These are phyloP conservation scores for Gulo gulo DNA, from an alignment of 2,113 vertebrate genomes.

Conservation along the genomic window DNA sequence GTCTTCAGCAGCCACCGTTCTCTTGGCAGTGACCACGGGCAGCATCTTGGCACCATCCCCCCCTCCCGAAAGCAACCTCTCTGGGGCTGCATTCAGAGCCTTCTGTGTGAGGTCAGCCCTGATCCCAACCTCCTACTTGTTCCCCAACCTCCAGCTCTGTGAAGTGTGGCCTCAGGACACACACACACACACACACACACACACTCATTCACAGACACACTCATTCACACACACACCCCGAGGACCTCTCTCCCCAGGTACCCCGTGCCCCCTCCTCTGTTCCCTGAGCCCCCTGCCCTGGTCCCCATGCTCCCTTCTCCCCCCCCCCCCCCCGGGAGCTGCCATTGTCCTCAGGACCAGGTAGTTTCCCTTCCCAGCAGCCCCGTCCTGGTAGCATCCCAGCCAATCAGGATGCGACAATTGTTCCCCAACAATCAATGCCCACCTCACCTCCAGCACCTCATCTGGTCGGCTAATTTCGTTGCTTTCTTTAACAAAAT, in stretches of 20 bases:
- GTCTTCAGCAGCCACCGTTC: background rate
- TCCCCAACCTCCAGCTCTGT: background rate
- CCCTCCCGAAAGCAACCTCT: background rate
- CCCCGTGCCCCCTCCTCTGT: background rate
- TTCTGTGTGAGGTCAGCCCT: background rate
- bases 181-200: background rate
- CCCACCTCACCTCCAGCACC: background rate
- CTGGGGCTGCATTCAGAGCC: background rate
- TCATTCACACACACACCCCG: background rate
- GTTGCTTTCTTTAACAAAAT: conserved; percentile 1
- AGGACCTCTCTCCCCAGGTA: too few species aligned
- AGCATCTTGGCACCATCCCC: background rate
- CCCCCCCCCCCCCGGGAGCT: too few species aligned
- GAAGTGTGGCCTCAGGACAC: background rate
- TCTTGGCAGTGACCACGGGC: background rate
- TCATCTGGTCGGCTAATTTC: background rate
- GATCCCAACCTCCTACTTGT: background rate
- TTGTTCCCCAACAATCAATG: background rate
- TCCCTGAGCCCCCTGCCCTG: background rate
- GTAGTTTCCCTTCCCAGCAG: background rate
- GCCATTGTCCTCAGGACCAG: background rate
- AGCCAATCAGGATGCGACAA: background rate
- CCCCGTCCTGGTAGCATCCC: background rate
- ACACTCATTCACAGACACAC: too few species aligned
- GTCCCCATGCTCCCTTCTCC: too few species aligned